Evolutionary conservation across 2,888 invertebrate genomes (phyloP).

Genomic region (Perizoma affinitatum): DNA sequence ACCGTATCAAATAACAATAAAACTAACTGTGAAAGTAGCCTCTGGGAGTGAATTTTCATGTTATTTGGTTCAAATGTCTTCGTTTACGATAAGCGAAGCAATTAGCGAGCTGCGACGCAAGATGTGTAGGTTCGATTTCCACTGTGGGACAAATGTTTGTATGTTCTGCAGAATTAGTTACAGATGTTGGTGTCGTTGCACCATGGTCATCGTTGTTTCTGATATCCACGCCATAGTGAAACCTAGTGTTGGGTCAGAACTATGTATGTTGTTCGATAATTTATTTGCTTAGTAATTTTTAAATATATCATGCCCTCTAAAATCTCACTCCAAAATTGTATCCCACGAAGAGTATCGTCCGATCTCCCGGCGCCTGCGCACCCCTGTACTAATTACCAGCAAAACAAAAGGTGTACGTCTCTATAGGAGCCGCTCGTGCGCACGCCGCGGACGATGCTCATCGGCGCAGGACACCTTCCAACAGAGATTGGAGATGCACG

Average conservation of each 20-base stretch:
- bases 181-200: too few relatives aligned
- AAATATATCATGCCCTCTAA: neutral
- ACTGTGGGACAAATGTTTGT: too few relatives aligned
- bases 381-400: slow-evolving; percentile 52
- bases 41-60: slow-evolving; percentile 16
- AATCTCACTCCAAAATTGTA: slow-evolving; percentile 9
- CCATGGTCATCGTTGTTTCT: too few relatives aligned
- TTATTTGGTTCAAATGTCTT: slow-evolving; percentile 13
- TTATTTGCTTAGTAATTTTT: too few relatives aligned
- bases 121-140: too few relatives aligned
- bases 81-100: neutral
- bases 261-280: too few relatives aligned
- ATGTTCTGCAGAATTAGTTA: too few relatives aligned
- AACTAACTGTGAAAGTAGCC: slow-evolving; percentile 13
- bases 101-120: too few relatives aligned
- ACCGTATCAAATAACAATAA: slow-evolving; percentile 22
- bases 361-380: slow-evolving; percentile 48
- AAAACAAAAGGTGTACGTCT: slow-evolving; percentile 37
- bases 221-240: too few relatives aligned
- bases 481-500: slow-evolving; percentile 54
- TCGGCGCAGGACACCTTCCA: slow-evolving; percentile 34
- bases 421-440: slow-evolving; percentile 48
- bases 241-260: too few relatives aligned
- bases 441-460: slow-evolving; percentile 33
- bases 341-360: slow-evolving; percentile 17